Evolutionary conservation across 2,888 invertebrate genomes (phyloP).

Genomic region (Amaurobius ferox): DNA sequence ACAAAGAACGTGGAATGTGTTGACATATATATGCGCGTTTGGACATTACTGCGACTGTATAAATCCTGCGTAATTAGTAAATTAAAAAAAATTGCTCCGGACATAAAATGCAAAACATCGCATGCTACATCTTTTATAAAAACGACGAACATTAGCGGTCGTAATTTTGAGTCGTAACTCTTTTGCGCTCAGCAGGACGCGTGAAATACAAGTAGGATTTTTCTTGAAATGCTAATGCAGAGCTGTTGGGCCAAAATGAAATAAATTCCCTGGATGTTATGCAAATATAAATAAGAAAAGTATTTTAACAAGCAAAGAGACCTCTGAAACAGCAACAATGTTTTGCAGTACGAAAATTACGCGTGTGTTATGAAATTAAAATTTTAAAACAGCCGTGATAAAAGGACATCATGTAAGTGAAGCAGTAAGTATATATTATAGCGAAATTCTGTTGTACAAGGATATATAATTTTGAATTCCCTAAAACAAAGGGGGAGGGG

Average conservation of each 20-base stretch:
- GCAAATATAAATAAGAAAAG: constrained; percentile 5
- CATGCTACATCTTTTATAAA: background rate
- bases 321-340: too few relatives aligned
- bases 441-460: too few relatives aligned
- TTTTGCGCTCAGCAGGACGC: background rate
- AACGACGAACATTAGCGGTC: background rate
- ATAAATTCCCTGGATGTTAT: constrained; percentile 1
- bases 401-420: too few relatives aligned
- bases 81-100: background rate
- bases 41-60: background rate
- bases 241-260: constrained; percentile 6
- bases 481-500: too few relatives aligned
- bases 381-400: too few relatives aligned
- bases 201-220: constrained; percentile 9
- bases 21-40: background rate
- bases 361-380: too few relatives aligned
- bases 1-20: background rate
- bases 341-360: too few relatives aligned
- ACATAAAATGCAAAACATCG: background rate
- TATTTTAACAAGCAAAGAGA: background rate
- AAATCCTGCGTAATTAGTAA: constrained; percentile 14
- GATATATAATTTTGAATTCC: too few relatives aligned
- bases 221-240: constrained; percentile 4
- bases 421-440: too few relatives aligned
- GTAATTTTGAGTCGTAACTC: constrained; percentile 11